Conservation (phyloP, 2,888 invertebrate genomes). For the Tolmerus cingulatus region DNA sequence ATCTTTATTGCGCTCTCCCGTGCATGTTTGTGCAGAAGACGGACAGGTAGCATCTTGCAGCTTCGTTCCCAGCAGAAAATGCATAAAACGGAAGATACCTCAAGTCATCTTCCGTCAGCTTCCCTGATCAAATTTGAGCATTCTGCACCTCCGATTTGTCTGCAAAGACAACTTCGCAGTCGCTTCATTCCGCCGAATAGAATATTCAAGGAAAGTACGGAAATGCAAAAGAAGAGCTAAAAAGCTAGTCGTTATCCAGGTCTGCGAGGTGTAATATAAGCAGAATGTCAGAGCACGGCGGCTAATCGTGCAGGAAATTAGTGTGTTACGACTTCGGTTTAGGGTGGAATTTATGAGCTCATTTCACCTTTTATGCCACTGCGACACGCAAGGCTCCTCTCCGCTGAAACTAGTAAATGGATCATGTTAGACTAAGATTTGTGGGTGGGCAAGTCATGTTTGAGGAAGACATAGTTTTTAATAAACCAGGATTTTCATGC, state of each 20-base stretch:
- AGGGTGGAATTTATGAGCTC: constrained; percentile 51
- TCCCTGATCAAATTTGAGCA: not conserved
- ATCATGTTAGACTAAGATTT: not conserved
- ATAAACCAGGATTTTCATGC: not conserved
- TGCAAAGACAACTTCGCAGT: constrained; percentile 2
- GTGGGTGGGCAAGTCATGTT: not conserved
- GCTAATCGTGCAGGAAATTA: constrained; percentile 54
- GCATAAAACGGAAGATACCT: not conserved
- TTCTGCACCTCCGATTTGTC: constrained; percentile 1
- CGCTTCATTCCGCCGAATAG: not conserved
- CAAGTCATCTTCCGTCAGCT: not conserved
- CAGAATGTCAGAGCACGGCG: constrained; percentile 47
- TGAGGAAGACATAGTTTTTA: not conserved
- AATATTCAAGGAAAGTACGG: constrained; percentile 7
- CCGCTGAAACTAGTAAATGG: not conserved
- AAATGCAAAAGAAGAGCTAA: constrained; percentile 27
- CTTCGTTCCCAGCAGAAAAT: not conserved
- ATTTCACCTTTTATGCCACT: constrained; percentile 42
- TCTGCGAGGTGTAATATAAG: constrained; percentile 21
- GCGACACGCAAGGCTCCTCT: constrained; percentile 5
- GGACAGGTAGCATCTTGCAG: not conserved
- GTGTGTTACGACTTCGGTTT: constrained; percentile 52
- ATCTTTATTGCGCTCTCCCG: not conserved
- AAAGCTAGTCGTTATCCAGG: constrained; percentile 44
- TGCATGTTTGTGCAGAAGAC: not conserved